A percentile compares a stretch with the other conserved stretches of the same genome.
Conservation (phyloP, 2,888 invertebrate genomes). For the Sminthurinus aureus region DNA sequence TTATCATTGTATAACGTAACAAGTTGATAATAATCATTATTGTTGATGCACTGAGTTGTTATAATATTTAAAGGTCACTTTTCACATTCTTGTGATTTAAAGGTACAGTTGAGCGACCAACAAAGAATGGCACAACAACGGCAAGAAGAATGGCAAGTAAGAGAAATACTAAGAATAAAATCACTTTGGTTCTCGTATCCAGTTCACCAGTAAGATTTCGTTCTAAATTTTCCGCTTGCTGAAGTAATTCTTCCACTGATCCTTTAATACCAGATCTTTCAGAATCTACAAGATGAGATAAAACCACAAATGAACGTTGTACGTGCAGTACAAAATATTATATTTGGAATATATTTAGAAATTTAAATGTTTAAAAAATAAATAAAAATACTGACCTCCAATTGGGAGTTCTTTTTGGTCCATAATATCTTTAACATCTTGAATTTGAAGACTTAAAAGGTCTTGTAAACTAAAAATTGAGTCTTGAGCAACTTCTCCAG, state of each 20-base stretch:
- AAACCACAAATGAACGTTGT: background rate
- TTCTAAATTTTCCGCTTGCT: slow-evolving; percentile 28
- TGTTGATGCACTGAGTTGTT: background rate
- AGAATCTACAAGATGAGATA: background rate
- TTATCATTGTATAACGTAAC: no score
- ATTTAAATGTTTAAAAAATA: no score
- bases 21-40: no score
- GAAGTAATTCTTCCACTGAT: slow-evolving; percentile 37
- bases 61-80: slow-evolving; percentile 28
- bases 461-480: slow-evolving; percentile 82
- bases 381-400: slow-evolving; percentile 27
- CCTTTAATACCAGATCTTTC: slow-evolving; percentile 28
- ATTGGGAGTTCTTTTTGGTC: slow-evolving; percentile 53
- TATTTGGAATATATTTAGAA: background rate
- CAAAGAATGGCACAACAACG: slow-evolving; percentile 25
- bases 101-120: background rate
- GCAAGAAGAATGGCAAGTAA: slow-evolving; percentile 30
- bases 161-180: slow-evolving; percentile 30
- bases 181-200: slow-evolving; percentile 22
- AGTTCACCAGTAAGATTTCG: slow-evolving; percentile 27
- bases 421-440: slow-evolving; percentile 66
- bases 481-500: slow-evolving; percentile 86
- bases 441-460: slow-evolving; percentile 78
- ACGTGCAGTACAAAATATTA: no score
- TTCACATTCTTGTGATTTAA: background rate